Conservation (phyloP, 2,888 invertebrate species). For the Zootermopsis nevadensis region DNA sequence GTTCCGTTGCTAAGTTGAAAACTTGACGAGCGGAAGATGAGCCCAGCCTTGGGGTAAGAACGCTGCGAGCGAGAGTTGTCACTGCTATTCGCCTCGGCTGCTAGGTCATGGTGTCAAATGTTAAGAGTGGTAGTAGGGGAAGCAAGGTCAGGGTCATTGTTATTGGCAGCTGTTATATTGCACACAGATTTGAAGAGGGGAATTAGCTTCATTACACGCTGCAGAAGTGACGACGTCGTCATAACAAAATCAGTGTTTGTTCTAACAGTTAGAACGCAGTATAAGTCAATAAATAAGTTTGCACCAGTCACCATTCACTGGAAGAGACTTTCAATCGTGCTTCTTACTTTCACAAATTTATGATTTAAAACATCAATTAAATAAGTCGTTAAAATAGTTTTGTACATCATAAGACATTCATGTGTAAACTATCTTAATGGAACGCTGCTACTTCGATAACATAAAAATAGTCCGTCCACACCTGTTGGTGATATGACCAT, state of each 20-base stretch:
- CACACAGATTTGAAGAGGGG: not conserved
- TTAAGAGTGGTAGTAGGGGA: constrained; percentile 5
- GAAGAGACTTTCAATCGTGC: too few relatives aligned
- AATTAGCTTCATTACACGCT: not conserved
- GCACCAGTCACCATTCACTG: too few relatives aligned
- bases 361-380: too few relatives aligned
- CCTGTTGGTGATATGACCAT: too few relatives aligned
- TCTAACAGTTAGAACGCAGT: too few relatives aligned
- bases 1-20: constrained; percentile 62
- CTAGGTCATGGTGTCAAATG: constrained; percentile 26
- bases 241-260: not conserved
- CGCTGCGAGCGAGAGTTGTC: constrained; percentile 47
- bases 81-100: constrained; percentile 41
- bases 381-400: too few relatives aligned
- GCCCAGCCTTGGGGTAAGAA: constrained; percentile 78
- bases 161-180: not conserved
- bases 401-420: too few relatives aligned
- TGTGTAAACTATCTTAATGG: too few relatives aligned
- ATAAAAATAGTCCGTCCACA: too few relatives aligned
- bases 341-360: too few relatives aligned
- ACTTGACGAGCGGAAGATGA: constrained; percentile 75
- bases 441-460: too few relatives aligned
- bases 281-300: too few relatives aligned
- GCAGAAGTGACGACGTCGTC: not conserved
- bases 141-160: not conserved